Base-by-base conservation (phyloP, 2,113 vertebrate genomes). In the Ramphastos sulfuratus region DNA sequence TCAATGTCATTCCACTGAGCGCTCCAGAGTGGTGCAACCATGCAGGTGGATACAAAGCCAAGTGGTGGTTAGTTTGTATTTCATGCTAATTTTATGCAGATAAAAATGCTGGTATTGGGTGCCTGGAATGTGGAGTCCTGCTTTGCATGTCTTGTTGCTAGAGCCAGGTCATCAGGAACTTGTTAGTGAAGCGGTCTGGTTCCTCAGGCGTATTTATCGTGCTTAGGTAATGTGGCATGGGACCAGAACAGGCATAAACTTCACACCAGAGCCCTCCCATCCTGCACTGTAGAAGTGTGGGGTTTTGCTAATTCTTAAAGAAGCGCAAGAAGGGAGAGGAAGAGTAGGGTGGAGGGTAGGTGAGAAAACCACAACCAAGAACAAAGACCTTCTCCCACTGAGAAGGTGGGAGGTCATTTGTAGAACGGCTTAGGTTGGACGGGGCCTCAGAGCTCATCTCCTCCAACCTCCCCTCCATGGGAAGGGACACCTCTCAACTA, bases 201-300 rank as follows among this genome's bases (percentile, higher is more conserved):
- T 71, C 63, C 95, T 89, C 31, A 3, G 48, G 85, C 23, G 3
- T 91, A 89, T 94, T 96, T 92, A 82, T 93, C 90, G 75, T 82
- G 79, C 86, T 92, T 91, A 94, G 72, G 75, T 93, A 78, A 92
- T 46, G 65, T 75, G 69, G 80, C 60, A 89, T 42, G 85, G 66
- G 87, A 93, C 79, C 90, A 95, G 89, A 91, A 74, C 67, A 88
- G 55, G 65, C 96, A 96, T 80, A 96, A 97, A 84, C 94, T 95
- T 95, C 90, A 70, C 89, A 88, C 83, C 74, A 94, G 23, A 82
- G 92, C 73, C 76, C 55, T 84, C 89, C 70, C 58, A 76, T 48
- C 73, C 63, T 59, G 58, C 27, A 73, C 66, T 72, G 73, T 63
- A 72, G 35, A 83, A 90, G 15, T 42, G 52, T 60, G 59, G 37